Evolutionary conservation across 2,888 invertebrate species (phyloP).

Genomic region (Pherbina coryleti): DNA sequence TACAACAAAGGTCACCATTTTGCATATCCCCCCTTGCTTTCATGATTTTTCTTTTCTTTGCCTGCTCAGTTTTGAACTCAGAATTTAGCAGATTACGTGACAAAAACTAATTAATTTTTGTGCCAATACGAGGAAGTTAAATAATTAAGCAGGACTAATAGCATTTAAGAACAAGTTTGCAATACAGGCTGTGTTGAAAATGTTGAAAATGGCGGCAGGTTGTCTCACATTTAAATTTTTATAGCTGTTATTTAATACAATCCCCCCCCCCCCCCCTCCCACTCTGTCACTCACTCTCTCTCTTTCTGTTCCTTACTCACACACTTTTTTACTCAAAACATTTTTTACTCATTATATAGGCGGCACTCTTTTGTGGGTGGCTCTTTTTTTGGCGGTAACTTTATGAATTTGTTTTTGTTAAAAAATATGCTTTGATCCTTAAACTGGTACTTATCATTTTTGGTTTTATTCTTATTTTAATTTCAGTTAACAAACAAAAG

Average conservation of each 20-base stretch:
- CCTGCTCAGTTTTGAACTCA: not conserved
- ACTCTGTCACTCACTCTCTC: too few relatives aligned
- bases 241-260: too few relatives aligned
- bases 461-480: not conserved
- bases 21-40: not conserved
- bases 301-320: too few relatives aligned
- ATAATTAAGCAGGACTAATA: too few relatives aligned
- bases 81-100: conserved; percentile 6
- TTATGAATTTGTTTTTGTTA: too few relatives aligned
- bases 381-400: not conserved
- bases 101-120: conserved; percentile 9
- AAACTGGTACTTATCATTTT: not conserved
- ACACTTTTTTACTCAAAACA: too few relatives aligned
- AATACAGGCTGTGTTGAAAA: too few relatives aligned
- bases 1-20: not conserved
- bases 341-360: too few relatives aligned
- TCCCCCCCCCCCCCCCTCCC: too few relatives aligned
- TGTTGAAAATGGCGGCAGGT: too few relatives aligned
- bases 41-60: not conserved
- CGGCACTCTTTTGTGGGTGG: not conserved
- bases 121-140: conserved; percentile 2
- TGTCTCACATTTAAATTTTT: too few relatives aligned
- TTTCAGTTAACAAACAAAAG: not conserved
- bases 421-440: not conserved
- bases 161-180: too few relatives aligned